Evolutionary conservation across 2,888 invertebrate species (phyloP).

Genomic region (Hirtodrosophila histrioides): DNA sequence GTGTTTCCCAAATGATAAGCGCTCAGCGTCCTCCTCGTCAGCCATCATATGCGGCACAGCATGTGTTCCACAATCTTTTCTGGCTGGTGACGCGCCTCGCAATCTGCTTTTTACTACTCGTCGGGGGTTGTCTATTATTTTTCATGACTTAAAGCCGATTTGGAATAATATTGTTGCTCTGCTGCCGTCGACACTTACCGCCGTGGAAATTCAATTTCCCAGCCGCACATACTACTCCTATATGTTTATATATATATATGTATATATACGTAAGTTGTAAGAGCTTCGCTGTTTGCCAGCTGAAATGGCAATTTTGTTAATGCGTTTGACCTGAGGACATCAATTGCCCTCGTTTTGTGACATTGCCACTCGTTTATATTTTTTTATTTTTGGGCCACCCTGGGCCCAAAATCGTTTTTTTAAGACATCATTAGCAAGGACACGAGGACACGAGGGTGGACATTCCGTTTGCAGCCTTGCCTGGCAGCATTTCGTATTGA

Average conservation of each 20-base stretch:
- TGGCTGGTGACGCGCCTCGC: constrained; percentile 70
- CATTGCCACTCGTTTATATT: constrained; percentile 48
- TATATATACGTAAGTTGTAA: constrained; percentile 8
- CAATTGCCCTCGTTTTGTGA: constrained; percentile 78
- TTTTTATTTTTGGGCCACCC: constrained; percentile 6
- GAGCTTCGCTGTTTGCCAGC: constrained; percentile 47
- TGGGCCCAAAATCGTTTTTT: constrained; percentile 72
- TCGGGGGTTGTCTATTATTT: constrained; percentile 80
- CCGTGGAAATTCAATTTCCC: constrained; percentile 75
- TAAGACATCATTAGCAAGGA: constrained; percentile 78
- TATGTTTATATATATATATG: constrained; percentile 11
- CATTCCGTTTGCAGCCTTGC: constrained; percentile 28
- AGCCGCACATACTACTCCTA: constrained; percentile 40
- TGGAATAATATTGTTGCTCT: constrained; percentile 82
- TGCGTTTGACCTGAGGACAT: constrained; percentile 80
- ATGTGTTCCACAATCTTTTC: constrained; percentile 82
- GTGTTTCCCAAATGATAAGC: constrained; percentile 70
- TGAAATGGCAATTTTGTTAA: constrained; percentile 78
- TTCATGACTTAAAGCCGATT: constrained; percentile 84
- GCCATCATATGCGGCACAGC: constrained; percentile 81
- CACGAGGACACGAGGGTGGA: constrained; percentile 41
- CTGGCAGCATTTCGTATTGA: constrained; percentile 64
- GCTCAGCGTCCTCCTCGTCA: constrained; percentile 53
- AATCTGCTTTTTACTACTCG: constrained; percentile 77
- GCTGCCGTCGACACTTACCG: constrained; percentile 53